These are phyloP conservation scores for Sebastes matsubarae DNA, from an alignment of 2,797 vertebrate genomes.

Conservation along the genomic window DNA sequence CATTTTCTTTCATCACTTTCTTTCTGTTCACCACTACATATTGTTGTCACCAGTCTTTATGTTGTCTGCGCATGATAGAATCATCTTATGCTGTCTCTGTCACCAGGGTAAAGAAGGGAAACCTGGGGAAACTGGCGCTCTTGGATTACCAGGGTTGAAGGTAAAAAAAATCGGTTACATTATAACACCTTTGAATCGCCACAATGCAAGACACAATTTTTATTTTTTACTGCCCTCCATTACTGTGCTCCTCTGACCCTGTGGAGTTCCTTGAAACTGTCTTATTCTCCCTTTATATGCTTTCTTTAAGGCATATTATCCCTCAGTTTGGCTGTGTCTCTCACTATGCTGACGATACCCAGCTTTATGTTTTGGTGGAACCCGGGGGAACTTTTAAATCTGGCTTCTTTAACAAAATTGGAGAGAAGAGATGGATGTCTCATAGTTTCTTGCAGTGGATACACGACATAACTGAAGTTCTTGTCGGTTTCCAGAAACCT, in stretches of 20 bases:
- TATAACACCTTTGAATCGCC: background rate
- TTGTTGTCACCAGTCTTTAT: background rate
- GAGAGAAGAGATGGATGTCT: background rate
- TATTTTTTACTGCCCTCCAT: background rate
- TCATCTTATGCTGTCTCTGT: background rate
- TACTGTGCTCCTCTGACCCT: background rate
- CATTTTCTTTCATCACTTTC: background rate
- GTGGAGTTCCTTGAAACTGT: background rate
- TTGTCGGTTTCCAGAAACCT: background rate
- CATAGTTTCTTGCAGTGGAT: background rate
- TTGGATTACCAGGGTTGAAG: conserved; percentile 75
- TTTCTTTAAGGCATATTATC: background rate
- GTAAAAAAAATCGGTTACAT: conserved; percentile 45
- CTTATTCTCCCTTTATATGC: background rate
- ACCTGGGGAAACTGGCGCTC: conserved; percentile 65
- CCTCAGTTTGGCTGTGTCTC: background rate
- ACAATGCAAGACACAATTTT: background rate
- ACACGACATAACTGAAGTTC: background rate
- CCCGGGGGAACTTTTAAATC: background rate
- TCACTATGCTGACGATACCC: background rate
- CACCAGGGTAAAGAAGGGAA: conserved; percentile 72
- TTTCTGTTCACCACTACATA: background rate
- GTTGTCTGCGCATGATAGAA: background rate
- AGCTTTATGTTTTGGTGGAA: background rate
- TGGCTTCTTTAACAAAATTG: background rate